phyloP scores from a whole-genome alignment of 2,888 invertebrate genomes.

The Hypercompe scribonia region DNA sequence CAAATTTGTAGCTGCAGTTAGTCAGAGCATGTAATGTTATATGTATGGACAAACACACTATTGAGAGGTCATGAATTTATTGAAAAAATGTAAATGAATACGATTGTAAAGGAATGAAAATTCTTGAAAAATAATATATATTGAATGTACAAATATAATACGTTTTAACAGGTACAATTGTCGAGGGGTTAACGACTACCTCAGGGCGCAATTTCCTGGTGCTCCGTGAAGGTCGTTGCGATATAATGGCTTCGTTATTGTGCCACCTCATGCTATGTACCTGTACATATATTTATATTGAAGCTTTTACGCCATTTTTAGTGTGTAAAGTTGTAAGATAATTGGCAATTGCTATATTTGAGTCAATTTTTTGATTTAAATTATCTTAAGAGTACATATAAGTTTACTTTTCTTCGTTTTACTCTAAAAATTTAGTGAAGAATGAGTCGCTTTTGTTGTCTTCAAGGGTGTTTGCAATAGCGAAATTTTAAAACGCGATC shows the following conservation, averaged over 20 bases:
- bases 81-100: background rate
- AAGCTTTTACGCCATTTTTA: background rate
- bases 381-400: too few relatives aligned
- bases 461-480: too few relatives aligned
- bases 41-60: background rate
- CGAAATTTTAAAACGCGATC: too few relatives aligned
- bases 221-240: slow-evolving; percentile 54
- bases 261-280: slow-evolving; percentile 22
- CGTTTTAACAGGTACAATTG: slow-evolving; percentile 47
- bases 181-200: slow-evolving; percentile 63
- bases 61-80: background rate
- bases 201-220: slow-evolving; percentile 66
- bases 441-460: too few relatives aligned
- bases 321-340: background rate
- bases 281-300: slow-evolving; percentile 9
- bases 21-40: too few relatives aligned
- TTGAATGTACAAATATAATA: slow-evolving; percentile 31
- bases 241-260: slow-evolving; percentile 37
- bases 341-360: too few relatives aligned
- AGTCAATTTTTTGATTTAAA: too few relatives aligned
- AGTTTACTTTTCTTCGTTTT: too few relatives aligned
- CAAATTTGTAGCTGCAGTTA: too few relatives aligned
- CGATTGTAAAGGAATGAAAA: background rate
- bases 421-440: too few relatives aligned
- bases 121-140: slow-evolving; percentile 6